A percentile compares a stretch with the other conserved stretches of the same genome.
phyloP scores from a whole-genome alignment of 1,140 invertebrate genomes.

The Sitobion miscanthi region DNA sequence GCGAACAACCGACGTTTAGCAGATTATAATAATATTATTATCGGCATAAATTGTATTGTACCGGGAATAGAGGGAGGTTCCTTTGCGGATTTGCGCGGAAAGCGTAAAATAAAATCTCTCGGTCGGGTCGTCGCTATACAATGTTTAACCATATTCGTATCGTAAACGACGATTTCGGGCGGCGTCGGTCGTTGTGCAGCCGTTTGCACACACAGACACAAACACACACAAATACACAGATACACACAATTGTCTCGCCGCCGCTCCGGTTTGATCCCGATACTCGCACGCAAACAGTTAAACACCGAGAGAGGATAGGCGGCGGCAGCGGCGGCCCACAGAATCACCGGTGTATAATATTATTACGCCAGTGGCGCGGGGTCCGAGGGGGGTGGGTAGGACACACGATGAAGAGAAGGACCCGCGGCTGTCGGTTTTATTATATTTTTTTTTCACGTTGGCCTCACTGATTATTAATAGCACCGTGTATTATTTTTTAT shows the following conservation, averaged over 20 bases:
- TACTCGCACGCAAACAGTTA: constrained; percentile 10
- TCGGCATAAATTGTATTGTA: not conserved
- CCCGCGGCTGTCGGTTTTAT: not conserved
- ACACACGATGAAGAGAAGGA: not conserved
- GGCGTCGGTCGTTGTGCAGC: not conserved
- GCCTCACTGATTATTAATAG: constrained; percentile 55
- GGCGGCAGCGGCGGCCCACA: not conserved
- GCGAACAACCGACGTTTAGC: not conserved
- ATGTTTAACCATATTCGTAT: not conserved
- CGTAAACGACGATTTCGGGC: not conserved
- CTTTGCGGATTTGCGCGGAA: not conserved
- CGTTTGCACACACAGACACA: not conserved
- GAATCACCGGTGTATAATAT: constrained; percentile 29
- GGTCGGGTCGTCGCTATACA: not conserved
- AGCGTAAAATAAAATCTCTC: not conserved
- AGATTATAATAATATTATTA: not conserved
- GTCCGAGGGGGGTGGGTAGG: constrained; percentile 3
- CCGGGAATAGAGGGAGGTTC: not conserved
- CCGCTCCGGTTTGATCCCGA: constrained; percentile 30
- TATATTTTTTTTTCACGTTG: constrained; percentile 45
- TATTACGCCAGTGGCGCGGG: not conserved
- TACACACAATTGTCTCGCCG: not conserved
- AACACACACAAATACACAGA: not conserved
- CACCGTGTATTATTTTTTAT: not conserved
- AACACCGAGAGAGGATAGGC: not conserved